Conservation (phyloP, 2,113 vertebrate species). For the Tympanuchus pallidicinctus region DNA sequence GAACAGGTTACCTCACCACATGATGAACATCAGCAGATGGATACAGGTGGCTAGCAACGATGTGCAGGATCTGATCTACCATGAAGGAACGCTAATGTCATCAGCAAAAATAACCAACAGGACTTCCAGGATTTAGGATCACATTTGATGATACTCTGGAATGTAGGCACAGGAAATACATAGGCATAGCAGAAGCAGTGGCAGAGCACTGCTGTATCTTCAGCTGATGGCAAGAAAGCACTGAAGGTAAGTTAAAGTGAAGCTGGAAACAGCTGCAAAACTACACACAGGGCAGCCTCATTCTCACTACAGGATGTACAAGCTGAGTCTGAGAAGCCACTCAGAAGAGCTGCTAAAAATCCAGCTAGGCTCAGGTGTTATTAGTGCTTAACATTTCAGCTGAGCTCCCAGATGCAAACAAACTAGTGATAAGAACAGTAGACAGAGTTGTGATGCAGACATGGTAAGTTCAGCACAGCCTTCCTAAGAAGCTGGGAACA, state of each 20-base stretch:
- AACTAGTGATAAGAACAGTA: background rate
- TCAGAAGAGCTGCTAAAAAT: background rate
- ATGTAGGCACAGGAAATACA: background rate
- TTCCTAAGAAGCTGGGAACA: background rate
- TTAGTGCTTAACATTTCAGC: background rate
- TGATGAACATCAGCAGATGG: background rate
- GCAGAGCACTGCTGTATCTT: background rate
- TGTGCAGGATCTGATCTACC: background rate
- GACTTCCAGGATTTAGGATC: background rate
- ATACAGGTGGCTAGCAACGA: background rate
- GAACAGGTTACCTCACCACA: background rate
- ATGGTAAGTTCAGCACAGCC: background rate
- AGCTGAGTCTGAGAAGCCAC: background rate
- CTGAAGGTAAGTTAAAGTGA: background rate
- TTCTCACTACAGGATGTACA: background rate
- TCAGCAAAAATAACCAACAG: background rate
- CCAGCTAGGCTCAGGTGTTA: background rate
- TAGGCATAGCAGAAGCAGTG: background rate
- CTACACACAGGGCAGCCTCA: background rate
- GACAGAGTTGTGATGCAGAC: background rate
- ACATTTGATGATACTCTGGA: background rate
- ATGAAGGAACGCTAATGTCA: background rate
- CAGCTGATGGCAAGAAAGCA: background rate
- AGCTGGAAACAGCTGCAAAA: background rate
- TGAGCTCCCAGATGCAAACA: background rate